Evolutionary conservation across 2,888 invertebrate genomes (phyloP).

Genomic region (Hedychridium roseum): DNA sequence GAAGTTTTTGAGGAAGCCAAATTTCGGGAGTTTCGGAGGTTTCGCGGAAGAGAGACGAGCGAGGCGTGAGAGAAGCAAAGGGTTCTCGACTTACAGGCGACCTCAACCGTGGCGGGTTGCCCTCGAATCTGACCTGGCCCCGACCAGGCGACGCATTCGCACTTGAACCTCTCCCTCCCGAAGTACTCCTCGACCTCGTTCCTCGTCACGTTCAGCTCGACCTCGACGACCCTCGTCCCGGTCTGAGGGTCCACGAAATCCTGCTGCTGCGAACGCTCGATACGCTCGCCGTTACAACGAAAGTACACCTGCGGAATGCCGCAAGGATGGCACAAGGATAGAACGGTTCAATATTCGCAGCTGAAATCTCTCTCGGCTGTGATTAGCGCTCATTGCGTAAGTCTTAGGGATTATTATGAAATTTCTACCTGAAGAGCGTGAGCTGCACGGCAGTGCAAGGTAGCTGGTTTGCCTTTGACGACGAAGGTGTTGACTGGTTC

Average conservation of each 20-base stretch:
- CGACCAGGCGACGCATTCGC: conserved; percentile 92
- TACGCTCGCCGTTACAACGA: conserved; percentile 81
- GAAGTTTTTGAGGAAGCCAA: too few relatives aligned
- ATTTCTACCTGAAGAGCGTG: conserved; percentile 75
- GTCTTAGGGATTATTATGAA: too few relatives aligned
- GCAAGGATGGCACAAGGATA: neutral
- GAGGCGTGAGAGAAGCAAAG: conserved; percentile 19
- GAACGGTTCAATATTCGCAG: neutral
- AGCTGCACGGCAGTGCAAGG: conserved; percentile 84
- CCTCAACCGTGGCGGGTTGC: conserved; percentile 83
- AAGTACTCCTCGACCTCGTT: conserved; percentile 92
- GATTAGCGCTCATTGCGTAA: too few relatives aligned
- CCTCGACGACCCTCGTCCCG: conserved; percentile 84
- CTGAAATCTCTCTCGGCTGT: neutral
- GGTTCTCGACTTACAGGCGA: conserved; percentile 84
- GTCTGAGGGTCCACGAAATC: conserved; percentile 88
- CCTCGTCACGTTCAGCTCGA: conserved; percentile 82
- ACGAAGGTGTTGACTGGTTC: conserved; percentile 90
- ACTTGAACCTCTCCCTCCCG: conserved; percentile 86
- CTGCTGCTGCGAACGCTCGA: conserved; percentile 66
- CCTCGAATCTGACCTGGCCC: conserved; percentile 84
- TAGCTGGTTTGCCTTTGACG: conserved; percentile 88
- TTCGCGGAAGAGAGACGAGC: neutral
- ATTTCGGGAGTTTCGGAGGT: too few relatives aligned
- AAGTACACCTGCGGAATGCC: conserved; percentile 71